Evolutionary conservation across 2,113 vertebrate species (phyloP), one percentile per base, ranked within the genome.

Genomic region (Symphodus melops): DNA sequence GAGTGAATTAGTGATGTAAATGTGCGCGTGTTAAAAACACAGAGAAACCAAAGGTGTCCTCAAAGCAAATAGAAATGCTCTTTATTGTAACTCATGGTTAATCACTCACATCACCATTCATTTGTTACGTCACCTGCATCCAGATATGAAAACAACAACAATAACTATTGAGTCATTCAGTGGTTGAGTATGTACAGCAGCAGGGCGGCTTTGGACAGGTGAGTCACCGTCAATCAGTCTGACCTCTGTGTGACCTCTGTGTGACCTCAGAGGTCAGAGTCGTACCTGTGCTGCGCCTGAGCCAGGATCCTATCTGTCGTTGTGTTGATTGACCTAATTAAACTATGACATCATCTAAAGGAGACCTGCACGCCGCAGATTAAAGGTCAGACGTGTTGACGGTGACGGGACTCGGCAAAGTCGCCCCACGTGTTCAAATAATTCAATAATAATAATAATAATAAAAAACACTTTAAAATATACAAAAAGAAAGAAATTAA

Each of bases 61-160:
- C 51, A 55, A 68, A 60, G 68, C 75, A 37, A 82, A 83, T 81
- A 85, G 51, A 88, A 85, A 88, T 5, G 44, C 44, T 88, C 66
- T 90, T 88, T 90, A 88, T 88, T 90, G 80, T 36, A 75, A 83
- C 72, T 90, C 70, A 42, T 78, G 74, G 72, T 76, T 75, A 79
- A 60, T 85, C 74, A 68, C 64, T 70, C 76, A 87, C 76, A 0
- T 84, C 88, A 82, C 67, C 78, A 62, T 76, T 80, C 84, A 33
- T 73, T 65, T 83, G 79, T 86, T 67, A 86, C 86, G 79, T 59
- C 81, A 82, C 63, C 76, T 71, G 71, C 72, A 79, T 85, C 72
- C 78, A 82, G 20, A 59, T 25, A 62, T 66, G 62, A 84, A 72
- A 84, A 79, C 75, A 81, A 80, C 75, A 81, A 61, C 14, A 54